phyloP scores from a whole-genome alignment of 2,888 invertebrate genomes.

The Poecilobothrus nobilitatus region DNA sequence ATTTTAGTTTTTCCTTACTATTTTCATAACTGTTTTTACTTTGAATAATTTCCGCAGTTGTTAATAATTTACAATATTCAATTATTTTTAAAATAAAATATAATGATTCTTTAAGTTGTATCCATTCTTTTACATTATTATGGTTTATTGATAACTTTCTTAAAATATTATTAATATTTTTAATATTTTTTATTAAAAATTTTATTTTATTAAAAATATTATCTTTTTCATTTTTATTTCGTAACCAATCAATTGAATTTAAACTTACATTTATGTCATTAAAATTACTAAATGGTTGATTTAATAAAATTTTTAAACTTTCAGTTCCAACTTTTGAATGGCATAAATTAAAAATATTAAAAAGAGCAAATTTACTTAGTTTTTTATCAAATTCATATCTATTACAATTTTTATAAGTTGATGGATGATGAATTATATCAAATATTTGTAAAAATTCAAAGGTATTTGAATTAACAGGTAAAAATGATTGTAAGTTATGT shows the following conservation, averaged over 20 bases:
- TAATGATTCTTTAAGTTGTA: slow-evolving; percentile 20
- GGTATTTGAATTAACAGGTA: slow-evolving; percentile 53
- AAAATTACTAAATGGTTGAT: slow-evolving; percentile 23
- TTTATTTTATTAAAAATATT: neutral
- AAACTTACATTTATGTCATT: slow-evolving; percentile 19
- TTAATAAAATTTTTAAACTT: slow-evolving; percentile 20
- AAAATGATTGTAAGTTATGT: slow-evolving; percentile 47
- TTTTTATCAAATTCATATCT: slow-evolving; percentile 27
- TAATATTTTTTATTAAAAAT: slow-evolving; percentile 19
- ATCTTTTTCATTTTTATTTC: neutral
- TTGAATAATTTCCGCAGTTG: too few relatives aligned
- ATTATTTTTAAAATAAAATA: slow-evolving; percentile 18
- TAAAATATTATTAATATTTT: slow-evolving; percentile 19
- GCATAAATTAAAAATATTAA: slow-evolving; percentile 22
- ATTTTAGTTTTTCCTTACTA: neutral
- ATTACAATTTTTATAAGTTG: slow-evolving; percentile 50
- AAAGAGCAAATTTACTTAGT: slow-evolving; percentile 48
- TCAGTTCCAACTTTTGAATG: slow-evolving; percentile 21
- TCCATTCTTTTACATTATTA: slow-evolving; percentile 22
- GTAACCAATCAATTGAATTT: slow-evolving; percentile 23
- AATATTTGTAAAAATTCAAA: slow-evolving; percentile 60
- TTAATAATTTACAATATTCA: slow-evolving; percentile 17
- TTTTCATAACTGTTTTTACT: neutral
- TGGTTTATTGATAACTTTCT: slow-evolving; percentile 18
- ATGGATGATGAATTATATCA: slow-evolving; percentile 45